phyloP scores from a whole-genome alignment of 2,113 vertebrate species.

The Micronisus gabar region DNA sequence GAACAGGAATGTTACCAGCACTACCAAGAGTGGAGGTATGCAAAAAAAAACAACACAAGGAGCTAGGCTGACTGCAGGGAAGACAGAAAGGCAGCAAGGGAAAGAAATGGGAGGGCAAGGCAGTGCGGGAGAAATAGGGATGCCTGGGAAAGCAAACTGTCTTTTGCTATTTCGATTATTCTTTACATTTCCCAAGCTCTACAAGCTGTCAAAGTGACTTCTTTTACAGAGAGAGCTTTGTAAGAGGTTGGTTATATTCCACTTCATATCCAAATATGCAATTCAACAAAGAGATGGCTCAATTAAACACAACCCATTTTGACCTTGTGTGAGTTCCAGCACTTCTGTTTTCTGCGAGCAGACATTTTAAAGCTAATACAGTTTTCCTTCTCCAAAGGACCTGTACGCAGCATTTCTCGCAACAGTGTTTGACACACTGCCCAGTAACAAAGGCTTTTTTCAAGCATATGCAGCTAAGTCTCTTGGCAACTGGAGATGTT shows the following conservation, averaged over 20 bases:
- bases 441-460: not conserved
- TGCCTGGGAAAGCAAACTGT: not conserved
- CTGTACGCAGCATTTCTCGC: not conserved
- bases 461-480: not conserved
- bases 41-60: not conserved
- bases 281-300: not conserved
- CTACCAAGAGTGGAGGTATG: not conserved
- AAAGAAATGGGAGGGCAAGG: not conserved
- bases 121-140: not conserved
- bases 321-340: not conserved
- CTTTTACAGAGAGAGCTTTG: not conserved
- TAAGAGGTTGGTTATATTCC: not conserved
- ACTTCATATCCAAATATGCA: not conserved
- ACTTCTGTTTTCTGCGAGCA: not conserved
- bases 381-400: not conserved
- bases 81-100: not conserved
- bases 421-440: not conserved
- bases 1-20: not conserved
- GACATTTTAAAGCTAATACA: not conserved
- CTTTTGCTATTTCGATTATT: not conserved
- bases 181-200: slow-evolving; percentile 5
- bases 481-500: slow-evolving; percentile 10
- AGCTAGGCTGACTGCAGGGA: not conserved
- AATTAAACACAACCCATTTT: not conserved
- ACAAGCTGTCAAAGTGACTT: not conserved